Evolutionary conservation across 2,797 vertebrate species (phyloP), one percentile per base, ranked within the genome.

Genomic region (Distichodus sexfasciatus): DNA sequence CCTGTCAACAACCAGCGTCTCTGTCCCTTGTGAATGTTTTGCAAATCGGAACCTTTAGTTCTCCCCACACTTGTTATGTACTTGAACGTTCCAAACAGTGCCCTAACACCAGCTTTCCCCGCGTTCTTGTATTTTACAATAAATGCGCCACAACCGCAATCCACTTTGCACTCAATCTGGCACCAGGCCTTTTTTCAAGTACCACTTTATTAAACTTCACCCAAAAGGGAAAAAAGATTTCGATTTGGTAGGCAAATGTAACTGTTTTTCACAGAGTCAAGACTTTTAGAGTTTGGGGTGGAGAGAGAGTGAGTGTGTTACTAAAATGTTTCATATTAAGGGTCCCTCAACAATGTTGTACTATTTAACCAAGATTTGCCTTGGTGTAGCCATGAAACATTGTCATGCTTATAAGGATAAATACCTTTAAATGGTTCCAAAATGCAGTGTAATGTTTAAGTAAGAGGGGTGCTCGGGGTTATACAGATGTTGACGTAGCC

Each of bases 81-180:
- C 61, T 24, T 50, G 14, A 14, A 63, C 59, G 31, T 54, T 33
- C 33, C 51, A 41, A 68, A 29, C 38, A 71, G 31, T 58, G 40
- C 40, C 46, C 54, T 43, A 33, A n/a, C 69, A 72, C 36, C 28
- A 54, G 48, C 35, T 36, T 47, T 62, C 38, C 55, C 19, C 24
- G 21, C 41, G 11, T 19, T 54, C 12, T 40, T 73, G 54, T 66
- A 53, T 69, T 67, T 69, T 43, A 28, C 41, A 10, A 58, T 35
- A 40, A 69, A 61, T 53, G 38, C 54, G 53, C 40, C 33, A 24
- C 29, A 55, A 64, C 73, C 58, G 48, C 73, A 68, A 62, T 65
- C 67, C 71, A 74, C 78, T 67, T 76, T 84, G 80, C 81, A 83
- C 81, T 85, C 84, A 44, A 73, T 51, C 69, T 82, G 84, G 83